Percentiles rank a stretch among this genome's conserved stretches.
Conservation (phyloP, 2,797 vertebrate species). For the Ctenopoma multispine region DNA sequence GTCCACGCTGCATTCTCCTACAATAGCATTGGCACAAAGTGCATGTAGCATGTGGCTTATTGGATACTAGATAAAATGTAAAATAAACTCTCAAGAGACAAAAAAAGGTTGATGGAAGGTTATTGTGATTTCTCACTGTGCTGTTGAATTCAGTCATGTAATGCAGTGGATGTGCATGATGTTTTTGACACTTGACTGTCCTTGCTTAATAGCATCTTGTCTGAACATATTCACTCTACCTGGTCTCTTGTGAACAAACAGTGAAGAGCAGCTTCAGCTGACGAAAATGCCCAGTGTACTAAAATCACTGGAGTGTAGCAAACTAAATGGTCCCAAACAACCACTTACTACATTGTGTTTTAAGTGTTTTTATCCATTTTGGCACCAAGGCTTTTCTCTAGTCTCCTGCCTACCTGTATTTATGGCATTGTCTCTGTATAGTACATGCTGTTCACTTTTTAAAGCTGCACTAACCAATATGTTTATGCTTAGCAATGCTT, state of each 20-base stretch:
- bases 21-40: constrained; percentile 4
- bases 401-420: background rate
- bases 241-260: constrained; percentile 43
- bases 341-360: constrained; percentile 31
- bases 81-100: constrained; percentile 20
- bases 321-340: constrained; percentile 51
- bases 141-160: constrained; percentile 4
- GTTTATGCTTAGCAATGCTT: background rate
- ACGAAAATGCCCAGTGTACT: constrained; percentile 24
- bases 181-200: constrained; percentile 53
- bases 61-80: constrained; percentile 25
- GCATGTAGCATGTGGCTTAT: background rate
- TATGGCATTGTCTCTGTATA: background rate
- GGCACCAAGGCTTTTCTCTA: background rate
- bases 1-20: constrained; percentile 13
- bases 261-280: constrained; percentile 35
- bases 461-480: background rate
- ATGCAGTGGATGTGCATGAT: constrained; percentile 30
- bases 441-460: background rate
- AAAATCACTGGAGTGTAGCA: constrained; percentile 43
- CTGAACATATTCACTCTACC: constrained; percentile 39
- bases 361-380: constrained; percentile 15
- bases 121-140: constrained; percentile 39
- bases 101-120: constrained; percentile 31
- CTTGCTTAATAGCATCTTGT: constrained; percentile 54